A percentile compares a stretch with the other conserved stretches of the same genome.
Evolutionary conservation across 2,888 invertebrate species (phyloP).

Genomic region (Caenorhabditis afra): DNA sequence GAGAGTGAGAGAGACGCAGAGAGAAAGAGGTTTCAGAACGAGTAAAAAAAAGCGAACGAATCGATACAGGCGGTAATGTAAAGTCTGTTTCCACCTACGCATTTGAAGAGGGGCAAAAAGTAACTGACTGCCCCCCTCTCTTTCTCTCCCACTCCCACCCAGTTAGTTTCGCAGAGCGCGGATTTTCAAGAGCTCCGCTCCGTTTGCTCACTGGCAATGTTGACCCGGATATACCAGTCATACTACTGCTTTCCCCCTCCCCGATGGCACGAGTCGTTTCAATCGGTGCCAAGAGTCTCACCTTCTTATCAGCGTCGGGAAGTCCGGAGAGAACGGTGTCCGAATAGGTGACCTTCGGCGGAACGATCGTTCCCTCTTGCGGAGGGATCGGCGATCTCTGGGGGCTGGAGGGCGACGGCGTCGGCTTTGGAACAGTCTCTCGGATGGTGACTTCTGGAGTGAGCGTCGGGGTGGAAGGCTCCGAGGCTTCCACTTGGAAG

Average conservation of each 20-base stretch:
- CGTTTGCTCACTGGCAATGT: conserved; percentile 34
- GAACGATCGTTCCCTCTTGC: conserved; percentile 33
- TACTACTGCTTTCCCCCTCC: conserved; percentile 1
- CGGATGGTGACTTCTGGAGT: conserved; percentile 66
- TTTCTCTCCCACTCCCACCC: conserved; percentile 38
- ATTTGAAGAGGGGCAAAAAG: conserved; percentile 27
- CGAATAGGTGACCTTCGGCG: conserved; percentile 52
- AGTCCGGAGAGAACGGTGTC: conserved; percentile 55
- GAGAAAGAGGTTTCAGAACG: background rate
- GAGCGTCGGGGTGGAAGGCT: conserved; percentile 66
- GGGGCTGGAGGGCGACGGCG: conserved; percentile 25
- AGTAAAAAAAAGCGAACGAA: background rate
- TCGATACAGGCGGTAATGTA: conserved; percentile 18
- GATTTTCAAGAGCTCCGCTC: conserved; percentile 46
- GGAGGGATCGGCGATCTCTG: conserved; percentile 40
- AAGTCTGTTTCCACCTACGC: conserved; percentile 30
- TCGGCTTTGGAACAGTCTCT: conserved; percentile 59
- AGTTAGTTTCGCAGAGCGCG: conserved; percentile 25
- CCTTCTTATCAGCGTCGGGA: conserved; percentile 57
- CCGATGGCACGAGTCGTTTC: too few species aligned
- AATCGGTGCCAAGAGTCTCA: conserved; percentile 34
- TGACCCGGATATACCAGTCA: conserved; percentile 37
- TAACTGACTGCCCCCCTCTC: conserved; percentile 14
- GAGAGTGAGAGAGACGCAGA: conserved; percentile 1
- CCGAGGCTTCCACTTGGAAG: conserved; percentile 64